These are phyloP conservation scores for Girardinichthys multiradiatus DNA, from an alignment of 2,113 vertebrate species.

Conservation along the genomic window DNA sequence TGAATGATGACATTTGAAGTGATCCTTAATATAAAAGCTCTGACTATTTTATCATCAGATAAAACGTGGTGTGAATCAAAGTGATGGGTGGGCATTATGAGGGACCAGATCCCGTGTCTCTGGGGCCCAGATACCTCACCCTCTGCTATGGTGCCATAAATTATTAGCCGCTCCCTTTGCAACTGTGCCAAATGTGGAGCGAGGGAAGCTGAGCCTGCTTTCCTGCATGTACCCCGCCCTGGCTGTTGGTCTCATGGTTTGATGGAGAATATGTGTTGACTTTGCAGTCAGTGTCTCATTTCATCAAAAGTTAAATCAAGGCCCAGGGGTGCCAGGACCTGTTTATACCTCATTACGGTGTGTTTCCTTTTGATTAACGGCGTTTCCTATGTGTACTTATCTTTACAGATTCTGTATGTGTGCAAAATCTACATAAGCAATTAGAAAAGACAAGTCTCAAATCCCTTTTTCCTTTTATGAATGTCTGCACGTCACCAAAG, in stretches of 20 bases:
- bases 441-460: background rate
- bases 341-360: slow-evolving; percentile 45
- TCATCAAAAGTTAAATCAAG: slow-evolving; percentile 69
- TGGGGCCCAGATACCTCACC: slow-evolving; percentile 35
- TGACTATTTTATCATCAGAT: slow-evolving; percentile 45
- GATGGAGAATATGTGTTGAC: slow-evolving; percentile 46
- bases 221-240: slow-evolving; percentile 28
- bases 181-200: slow-evolving; percentile 67
- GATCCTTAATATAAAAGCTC: background rate
- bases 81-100: slow-evolving; percentile 27
- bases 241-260: slow-evolving; percentile 19
- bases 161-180: slow-evolving; percentile 50
- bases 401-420: background rate
- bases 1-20: too few relatives aligned
- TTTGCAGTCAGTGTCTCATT: slow-evolving; percentile 57
- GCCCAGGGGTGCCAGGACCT: slow-evolving; percentile 51
- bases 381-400: background rate
- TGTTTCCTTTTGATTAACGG: background rate
- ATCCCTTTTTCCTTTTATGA: background rate
- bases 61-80: slow-evolving; percentile 47
- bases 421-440: background rate
- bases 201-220: slow-evolving; percentile 55
- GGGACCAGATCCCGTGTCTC: slow-evolving; percentile 41
- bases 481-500: background rate
- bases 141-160: slow-evolving; percentile 57